Evolutionary conservation across 2,113 vertebrate species (phyloP).

Genomic region (Callospermophilus lateralis): DNA sequence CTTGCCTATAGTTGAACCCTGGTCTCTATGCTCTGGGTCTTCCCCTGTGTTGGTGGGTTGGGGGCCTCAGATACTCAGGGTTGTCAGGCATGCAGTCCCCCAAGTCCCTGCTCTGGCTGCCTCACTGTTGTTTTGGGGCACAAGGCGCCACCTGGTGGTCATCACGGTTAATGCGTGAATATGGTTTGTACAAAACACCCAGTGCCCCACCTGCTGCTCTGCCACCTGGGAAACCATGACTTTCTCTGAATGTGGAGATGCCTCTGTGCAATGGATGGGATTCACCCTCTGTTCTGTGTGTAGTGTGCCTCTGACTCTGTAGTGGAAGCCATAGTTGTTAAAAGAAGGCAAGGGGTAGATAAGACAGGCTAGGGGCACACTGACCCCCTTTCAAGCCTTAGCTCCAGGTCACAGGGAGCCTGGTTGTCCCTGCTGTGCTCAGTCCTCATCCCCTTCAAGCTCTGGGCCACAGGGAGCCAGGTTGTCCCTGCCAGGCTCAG

Average conservation of each 20-base stretch:
- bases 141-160: conserved; percentile 38
- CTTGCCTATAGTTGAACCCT: neutral
- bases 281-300: too few species aligned
- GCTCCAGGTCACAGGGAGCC: too few species aligned
- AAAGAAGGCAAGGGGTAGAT: neutral
- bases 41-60: neutral
- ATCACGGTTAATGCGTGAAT: accelerated
- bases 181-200: neutral
- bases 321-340: neutral
- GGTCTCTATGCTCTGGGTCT: neutral
- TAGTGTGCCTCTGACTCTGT: neutral
- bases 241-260: neutral
- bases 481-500: neutral
- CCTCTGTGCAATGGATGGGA: neutral
- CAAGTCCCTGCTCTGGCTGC: accelerated
- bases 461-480: neutral
- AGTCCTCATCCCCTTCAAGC: too few species aligned
- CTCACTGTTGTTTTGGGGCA: neutral
- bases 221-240: neutral
- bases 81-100: accelerated
- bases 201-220: neutral
- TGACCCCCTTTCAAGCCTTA: neutral
- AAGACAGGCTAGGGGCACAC: neutral
- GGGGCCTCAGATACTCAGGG: neutral
- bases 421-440: neutral